A percentile compares a stretch with the other conserved stretches of the same genome.
These are phyloP conservation scores for Ectemnius lituratus DNA, from an alignment of 2,888 invertebrate genomes.

Conservation along the genomic window DNA sequence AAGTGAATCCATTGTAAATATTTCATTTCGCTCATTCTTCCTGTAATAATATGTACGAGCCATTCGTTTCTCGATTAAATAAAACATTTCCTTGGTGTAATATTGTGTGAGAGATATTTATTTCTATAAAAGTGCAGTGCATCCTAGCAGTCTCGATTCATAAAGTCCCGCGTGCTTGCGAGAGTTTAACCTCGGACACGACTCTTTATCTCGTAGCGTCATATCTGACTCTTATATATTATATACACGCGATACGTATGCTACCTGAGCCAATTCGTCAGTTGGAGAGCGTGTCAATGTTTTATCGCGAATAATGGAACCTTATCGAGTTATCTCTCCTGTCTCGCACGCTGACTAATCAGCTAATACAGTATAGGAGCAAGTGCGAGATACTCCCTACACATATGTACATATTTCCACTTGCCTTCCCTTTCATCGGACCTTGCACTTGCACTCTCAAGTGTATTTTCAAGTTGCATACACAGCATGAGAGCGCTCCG, in stretches of 20 bases:
- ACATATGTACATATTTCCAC: slow-evolving; percentile 4
- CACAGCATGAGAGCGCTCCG: too few relatives aligned
- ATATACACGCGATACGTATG: slow-evolving; percentile 6
- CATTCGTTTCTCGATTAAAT: too few relatives aligned
- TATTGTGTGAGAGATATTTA: background rate
- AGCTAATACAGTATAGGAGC: slow-evolving; percentile 8
- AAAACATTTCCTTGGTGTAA: background rate
- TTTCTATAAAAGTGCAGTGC: too few relatives aligned
- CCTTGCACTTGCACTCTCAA: background rate
- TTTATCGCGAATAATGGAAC: slow-evolving; percentile 56
- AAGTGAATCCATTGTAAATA: too few relatives aligned
- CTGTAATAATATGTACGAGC: too few relatives aligned
- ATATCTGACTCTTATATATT: too few relatives aligned
- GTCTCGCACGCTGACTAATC: slow-evolving; percentile 56
- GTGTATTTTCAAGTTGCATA: background rate
- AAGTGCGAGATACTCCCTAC: slow-evolving; percentile 1
- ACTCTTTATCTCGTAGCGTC: too few relatives aligned
- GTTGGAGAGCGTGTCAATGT: slow-evolving; percentile 29
- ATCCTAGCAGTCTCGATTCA: too few relatives aligned
- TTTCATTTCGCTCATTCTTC: too few relatives aligned
- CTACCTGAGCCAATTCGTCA: slow-evolving; percentile 25
- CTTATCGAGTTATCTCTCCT: slow-evolving; percentile 64
- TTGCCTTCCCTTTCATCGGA: background rate
- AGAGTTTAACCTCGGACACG: too few relatives aligned
- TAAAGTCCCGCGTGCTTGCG: too few relatives aligned